Evolutionary conservation across 2,888 invertebrate species (phyloP).

Genomic region (Himalopsyche kuldschensis): DNA sequence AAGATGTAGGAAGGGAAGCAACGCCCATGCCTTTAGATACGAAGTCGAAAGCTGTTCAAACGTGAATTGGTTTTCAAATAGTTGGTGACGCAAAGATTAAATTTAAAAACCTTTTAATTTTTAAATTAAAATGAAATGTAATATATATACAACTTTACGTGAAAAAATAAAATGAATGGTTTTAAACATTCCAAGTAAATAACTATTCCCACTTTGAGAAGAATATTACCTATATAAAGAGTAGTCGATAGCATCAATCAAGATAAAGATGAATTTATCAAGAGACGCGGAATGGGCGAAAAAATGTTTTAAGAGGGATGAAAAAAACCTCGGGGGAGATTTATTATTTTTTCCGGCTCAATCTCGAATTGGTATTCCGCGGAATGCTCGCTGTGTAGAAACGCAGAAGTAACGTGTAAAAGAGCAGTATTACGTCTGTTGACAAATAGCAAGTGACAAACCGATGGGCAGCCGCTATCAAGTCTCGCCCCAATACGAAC

Average conservation of each 20-base stretch:
- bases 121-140: no score
- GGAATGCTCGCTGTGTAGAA: neutral
- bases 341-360: neutral
- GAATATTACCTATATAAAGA: neutral
- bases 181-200: no score
- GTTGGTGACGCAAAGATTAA: no score
- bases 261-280: constrained; percentile 1
- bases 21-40: no score
- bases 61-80: no score
- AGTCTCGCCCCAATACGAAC: constrained; percentile 18
- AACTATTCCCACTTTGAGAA: neutral
- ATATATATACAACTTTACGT: no score
- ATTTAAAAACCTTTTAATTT: no score
- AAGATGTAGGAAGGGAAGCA: no score
- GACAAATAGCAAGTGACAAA: constrained; percentile 36
- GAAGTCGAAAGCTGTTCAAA: no score
- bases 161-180: no score
- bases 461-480: constrained; percentile 32
- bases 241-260: neutral
- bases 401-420: neutral
- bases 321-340: neutral
- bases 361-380: neutral
- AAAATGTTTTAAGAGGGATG: neutral
- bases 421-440: constrained; percentile 6
- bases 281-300: neutral